Evolutionary conservation across 2,113 vertebrate genomes (phyloP).

Genomic region (Chlamydotis undulata): DNA sequence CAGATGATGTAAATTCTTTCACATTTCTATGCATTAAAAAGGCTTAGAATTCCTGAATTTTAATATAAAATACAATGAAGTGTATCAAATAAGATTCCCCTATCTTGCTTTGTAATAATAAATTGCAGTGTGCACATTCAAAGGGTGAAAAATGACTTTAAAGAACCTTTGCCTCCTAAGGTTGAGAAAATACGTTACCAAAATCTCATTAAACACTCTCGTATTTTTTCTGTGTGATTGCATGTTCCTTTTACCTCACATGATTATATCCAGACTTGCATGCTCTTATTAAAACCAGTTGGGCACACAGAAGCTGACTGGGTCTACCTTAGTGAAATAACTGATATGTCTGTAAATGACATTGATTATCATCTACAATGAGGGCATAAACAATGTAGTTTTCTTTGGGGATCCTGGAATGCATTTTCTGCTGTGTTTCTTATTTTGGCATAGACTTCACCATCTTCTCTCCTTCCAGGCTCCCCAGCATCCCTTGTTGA

Average conservation of each 20-base stretch:
- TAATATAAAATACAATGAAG: constrained; percentile 80
- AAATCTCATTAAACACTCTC: constrained; percentile 39
- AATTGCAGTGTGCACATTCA: constrained; percentile 62
- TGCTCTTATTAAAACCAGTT: not conserved
- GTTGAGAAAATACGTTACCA: constrained; percentile 33
- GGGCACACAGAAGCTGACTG: not conserved
- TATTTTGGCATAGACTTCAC: not conserved
- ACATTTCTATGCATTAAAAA: constrained; percentile 80
- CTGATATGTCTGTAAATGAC: accelerated
- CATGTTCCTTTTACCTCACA: not conserved
- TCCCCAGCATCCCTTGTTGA: not conserved
- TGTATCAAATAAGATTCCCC: constrained; percentile 76
- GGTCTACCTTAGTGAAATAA: not conserved
- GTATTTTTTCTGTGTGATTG: not conserved
- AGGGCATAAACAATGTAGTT: not conserved
- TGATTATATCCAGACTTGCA: not conserved
- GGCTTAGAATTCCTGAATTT: constrained; percentile 72
- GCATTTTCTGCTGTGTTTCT: not conserved
- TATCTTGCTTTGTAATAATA: constrained; percentile 70
- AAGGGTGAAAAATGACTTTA: constrained; percentile 52
- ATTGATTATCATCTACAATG: not conserved
- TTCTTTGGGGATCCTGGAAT: not conserved
- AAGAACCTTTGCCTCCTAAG: constrained; percentile 43
- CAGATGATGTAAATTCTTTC: constrained; percentile 75
- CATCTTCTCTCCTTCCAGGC: not conserved